A percentile compares a stretch with the other conserved stretches of the same genome.
These are phyloP conservation scores for Leptodirus hochenwartii DNA, from an alignment of 2,888 invertebrate genomes.

Conservation along the genomic window DNA sequence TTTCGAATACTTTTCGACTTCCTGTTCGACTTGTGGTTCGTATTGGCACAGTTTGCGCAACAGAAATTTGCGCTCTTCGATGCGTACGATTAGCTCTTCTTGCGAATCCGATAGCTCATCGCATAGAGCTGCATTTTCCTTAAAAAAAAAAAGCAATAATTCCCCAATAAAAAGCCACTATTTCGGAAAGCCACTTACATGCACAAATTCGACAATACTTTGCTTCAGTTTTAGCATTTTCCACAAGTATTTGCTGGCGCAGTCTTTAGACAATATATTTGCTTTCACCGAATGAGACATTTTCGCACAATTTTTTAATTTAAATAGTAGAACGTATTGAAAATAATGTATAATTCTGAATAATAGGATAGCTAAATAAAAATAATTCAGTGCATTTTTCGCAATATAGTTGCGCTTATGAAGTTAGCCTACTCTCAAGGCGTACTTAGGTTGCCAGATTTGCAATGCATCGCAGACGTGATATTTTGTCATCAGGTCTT, in stretches of 20 bases:
- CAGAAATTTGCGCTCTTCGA: conserved; percentile 69
- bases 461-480: too few relatives aligned
- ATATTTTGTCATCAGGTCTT: too few relatives aligned
- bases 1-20: conserved; percentile 25
- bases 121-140: conserved; percentile 75
- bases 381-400: too few relatives aligned
- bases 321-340: too few relatives aligned
- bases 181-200: conserved; percentile 32
- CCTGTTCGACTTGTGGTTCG: conserved; percentile 29
- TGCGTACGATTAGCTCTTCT: conserved; percentile 58
- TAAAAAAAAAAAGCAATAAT: conserved; percentile 8
- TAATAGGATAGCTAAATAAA: too few relatives aligned
- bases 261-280: too few relatives aligned
- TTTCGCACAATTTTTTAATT: too few relatives aligned
- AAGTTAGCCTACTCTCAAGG: too few relatives aligned
- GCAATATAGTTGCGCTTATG: too few relatives aligned
- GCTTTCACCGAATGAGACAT: too few relatives aligned
- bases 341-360: too few relatives aligned
- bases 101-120: conserved; percentile 78
- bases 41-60: conserved; percentile 56
- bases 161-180: background rate
- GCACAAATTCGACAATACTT: conserved; percentile 42
- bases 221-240: conserved; percentile 44
- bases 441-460: too few relatives aligned
- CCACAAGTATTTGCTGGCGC: conserved; percentile 36